These are phyloP conservation scores for Ligdia adustata DNA, from an alignment of 2,888 invertebrate genomes.

Conservation along the genomic window DNA sequence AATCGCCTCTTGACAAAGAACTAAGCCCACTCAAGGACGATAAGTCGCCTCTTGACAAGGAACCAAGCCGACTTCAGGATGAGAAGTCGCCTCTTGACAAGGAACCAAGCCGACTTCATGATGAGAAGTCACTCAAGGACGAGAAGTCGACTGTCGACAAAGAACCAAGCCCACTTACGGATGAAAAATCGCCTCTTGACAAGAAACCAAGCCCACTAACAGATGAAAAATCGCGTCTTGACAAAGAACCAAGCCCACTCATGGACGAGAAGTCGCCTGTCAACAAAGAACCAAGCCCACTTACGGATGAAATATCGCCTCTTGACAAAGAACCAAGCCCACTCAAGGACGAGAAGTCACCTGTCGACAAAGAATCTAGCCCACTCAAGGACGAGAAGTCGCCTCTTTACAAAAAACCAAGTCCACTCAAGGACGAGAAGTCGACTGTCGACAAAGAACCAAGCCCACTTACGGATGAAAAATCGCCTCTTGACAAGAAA, in stretches of 20 bases:
- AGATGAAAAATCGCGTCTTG: background rate
- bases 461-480: background rate
- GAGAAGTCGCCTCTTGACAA: conserved; percentile 9
- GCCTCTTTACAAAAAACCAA: background rate
- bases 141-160: no score
- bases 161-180: background rate
- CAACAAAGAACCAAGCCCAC: background rate
- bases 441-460: background rate
- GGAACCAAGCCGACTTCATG: conserved; percentile 7
- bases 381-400: conserved; percentile 9
- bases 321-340: background rate
- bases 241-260: background rate
- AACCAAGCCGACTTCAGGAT: conserved; percentile 1
- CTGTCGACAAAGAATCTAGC: no score
- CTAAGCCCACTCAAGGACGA: background rate
- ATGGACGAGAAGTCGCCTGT: background rate
- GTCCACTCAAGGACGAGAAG: conserved; percentile 6
- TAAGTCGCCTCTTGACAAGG: no score
- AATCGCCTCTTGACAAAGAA: background rate
- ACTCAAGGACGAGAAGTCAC: conserved; percentile 14
- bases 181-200: background rate
- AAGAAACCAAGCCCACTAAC: conserved; percentile 12
- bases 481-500: conserved; percentile 9
- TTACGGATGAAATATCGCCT: no score
- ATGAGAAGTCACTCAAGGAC: conserved; percentile 10